Conservation (phyloP, 2,797 vertebrate species). For the Tokudaia muenninki region DNA sequence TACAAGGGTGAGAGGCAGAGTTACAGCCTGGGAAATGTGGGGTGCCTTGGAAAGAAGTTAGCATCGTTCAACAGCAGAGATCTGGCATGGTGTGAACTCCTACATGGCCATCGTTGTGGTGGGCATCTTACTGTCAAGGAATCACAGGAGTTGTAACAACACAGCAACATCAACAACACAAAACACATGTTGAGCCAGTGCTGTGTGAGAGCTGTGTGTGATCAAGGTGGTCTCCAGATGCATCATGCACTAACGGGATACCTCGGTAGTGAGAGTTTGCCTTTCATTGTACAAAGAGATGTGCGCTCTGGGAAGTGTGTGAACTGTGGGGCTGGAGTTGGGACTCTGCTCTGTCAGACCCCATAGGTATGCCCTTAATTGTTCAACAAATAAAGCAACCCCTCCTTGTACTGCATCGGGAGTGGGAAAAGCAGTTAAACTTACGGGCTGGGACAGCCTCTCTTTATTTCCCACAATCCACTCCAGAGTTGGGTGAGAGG, state of each 20-base stretch:
- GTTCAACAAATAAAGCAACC: background rate
- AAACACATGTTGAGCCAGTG: accelerated
- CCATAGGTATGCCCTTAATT: background rate
- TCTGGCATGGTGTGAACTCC: background rate
- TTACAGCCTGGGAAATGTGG: slow-evolving; percentile 56
- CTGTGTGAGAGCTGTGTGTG: background rate
- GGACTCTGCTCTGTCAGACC: background rate
- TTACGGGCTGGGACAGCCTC: background rate
- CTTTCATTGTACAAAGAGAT: background rate
- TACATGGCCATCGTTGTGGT: background rate
- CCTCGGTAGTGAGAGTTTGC: accelerated
- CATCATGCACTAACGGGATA: background rate
- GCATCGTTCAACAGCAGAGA: background rate
- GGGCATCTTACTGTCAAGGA: background rate
- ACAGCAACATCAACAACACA: background rate
- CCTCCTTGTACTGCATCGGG: background rate
- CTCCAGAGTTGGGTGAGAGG: background rate
- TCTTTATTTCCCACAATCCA: background rate
- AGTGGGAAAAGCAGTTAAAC: background rate
- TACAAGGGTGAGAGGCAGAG: slow-evolving; percentile 66
- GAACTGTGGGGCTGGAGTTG: no score
- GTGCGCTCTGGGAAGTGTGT: no score
- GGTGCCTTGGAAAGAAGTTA: slow-evolving; percentile 59
- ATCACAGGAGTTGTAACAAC: accelerated
- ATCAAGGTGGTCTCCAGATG: background rate